Percentiles rank a stretch among this genome's conserved stretches.
Evolutionary conservation across 2,113 vertebrate genomes (phyloP).

Genomic region (Leucopsar rothschildi): DNA sequence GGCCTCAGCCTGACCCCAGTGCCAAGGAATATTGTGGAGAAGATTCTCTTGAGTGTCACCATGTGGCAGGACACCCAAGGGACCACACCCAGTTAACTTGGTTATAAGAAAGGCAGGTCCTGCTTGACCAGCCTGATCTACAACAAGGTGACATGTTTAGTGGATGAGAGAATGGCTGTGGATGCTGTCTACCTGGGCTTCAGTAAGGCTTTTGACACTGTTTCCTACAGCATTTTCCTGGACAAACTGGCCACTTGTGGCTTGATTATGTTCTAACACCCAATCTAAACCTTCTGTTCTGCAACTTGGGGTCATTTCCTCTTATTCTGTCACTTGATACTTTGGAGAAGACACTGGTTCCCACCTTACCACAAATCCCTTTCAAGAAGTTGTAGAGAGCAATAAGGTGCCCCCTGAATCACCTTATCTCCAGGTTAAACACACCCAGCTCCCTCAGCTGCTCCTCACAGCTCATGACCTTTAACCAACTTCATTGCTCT

Average conservation of each 20-base stretch:
- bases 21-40: rapidly evolving
- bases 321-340: neutral
- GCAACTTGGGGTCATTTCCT: neutral
- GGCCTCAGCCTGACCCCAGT: neutral
- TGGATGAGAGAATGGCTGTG: neutral
- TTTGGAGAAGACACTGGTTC: neutral
- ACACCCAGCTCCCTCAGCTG: neutral
- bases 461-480: neutral
- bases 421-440: neutral
- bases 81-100: neutral
- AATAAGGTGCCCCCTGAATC: neutral
- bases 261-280: neutral
- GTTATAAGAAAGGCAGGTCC: neutral
- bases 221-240: neutral
- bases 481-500: neutral
- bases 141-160: neutral
- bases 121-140: neutral
- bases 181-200: neutral
- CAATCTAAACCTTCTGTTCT: neutral
- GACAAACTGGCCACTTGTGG: neutral
- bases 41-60: neutral
- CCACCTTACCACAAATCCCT: neutral
- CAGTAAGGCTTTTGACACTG: neutral
- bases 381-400: neutral
- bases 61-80: neutral